Evolutionary conservation across 2,113 vertebrate species (phyloP).

Genomic region (Limnothrissa miodon): DNA sequence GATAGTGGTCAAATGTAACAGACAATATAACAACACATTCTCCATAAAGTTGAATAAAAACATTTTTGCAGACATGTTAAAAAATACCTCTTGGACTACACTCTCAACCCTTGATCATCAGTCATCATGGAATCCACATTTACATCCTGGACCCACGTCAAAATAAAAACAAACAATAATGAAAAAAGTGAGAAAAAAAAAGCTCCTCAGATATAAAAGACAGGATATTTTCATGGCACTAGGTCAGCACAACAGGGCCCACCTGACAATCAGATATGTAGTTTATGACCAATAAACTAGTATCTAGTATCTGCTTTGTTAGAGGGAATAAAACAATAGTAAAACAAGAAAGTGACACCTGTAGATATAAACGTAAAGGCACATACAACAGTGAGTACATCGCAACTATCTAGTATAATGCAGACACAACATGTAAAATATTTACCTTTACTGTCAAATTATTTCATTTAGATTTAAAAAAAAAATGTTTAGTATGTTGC

Average conservation of each 20-base stretch:
- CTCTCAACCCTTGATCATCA: neutral
- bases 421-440: neutral
- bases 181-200: neutral
- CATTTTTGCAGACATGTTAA: neutral
- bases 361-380: neutral
- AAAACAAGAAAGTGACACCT: neutral
- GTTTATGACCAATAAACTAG: neutral
- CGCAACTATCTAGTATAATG: neutral
- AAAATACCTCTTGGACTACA: neutral
- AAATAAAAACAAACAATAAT: neutral
- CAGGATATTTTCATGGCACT: conserved; percentile 4
- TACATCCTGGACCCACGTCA: neutral
- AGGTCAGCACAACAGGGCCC: neutral
- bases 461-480: neutral
- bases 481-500: neutral
- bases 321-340: neutral
- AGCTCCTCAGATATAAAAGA: neutral
- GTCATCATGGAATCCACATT: neutral
- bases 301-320: neutral
- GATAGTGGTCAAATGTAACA: conserved; percentile 13
- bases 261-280: neutral
- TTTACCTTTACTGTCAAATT: neutral
- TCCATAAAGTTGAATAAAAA: neutral
- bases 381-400: neutral
- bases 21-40: neutral